These are phyloP conservation scores for Drosophila kurseongensis DNA, from an alignment of 1,140 invertebrate genomes.

Conservation along the genomic window DNA sequence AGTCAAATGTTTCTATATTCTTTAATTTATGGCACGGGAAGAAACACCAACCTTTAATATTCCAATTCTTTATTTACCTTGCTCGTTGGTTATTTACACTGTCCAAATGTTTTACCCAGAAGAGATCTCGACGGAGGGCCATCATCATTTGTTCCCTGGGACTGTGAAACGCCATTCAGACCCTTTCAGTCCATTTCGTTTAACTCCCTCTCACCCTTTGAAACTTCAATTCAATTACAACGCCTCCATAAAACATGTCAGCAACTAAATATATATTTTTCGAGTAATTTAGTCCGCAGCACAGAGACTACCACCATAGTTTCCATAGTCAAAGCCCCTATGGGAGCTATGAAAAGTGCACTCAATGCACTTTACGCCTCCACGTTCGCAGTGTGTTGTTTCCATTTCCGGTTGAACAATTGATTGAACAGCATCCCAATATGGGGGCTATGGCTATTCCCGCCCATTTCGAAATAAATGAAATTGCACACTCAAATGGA, in stretches of 20 bases:
- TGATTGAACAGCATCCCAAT: slow-evolving; percentile 39
- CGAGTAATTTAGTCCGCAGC: slow-evolving; percentile 35
- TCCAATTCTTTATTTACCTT: not conserved
- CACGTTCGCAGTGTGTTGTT: slow-evolving; percentile 32
- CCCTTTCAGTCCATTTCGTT: slow-evolving; percentile 5
- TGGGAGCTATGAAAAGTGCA: slow-evolving; percentile 42
- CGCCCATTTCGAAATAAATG: slow-evolving; percentile 26
- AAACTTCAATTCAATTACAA: slow-evolving; percentile 58
- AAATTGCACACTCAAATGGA: slow-evolving; percentile 42
- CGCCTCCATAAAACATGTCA: slow-evolving; percentile 18
- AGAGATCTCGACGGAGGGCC: not conserved
- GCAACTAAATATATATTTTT: slow-evolving; percentile 48
- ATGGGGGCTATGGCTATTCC: not conserved
- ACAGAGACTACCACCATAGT: slow-evolving; percentile 5
- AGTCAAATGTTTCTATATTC: no score
- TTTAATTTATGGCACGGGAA: no score
- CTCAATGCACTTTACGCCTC: slow-evolving; percentile 53
- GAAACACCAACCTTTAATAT: not conserved
- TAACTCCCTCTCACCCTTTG: slow-evolving; percentile 31
- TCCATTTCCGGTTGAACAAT: slow-evolving; percentile 67
- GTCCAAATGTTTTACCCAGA: slow-evolving; percentile 6
- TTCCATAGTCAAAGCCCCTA: slow-evolving; percentile 48
- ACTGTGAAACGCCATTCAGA: slow-evolving; percentile 18
- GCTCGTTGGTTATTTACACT: not conserved
- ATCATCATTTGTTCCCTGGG: not conserved